phyloP scores from a whole-genome alignment of 2,888 invertebrate genomes.

The Glyphotaelius pellucidus region DNA sequence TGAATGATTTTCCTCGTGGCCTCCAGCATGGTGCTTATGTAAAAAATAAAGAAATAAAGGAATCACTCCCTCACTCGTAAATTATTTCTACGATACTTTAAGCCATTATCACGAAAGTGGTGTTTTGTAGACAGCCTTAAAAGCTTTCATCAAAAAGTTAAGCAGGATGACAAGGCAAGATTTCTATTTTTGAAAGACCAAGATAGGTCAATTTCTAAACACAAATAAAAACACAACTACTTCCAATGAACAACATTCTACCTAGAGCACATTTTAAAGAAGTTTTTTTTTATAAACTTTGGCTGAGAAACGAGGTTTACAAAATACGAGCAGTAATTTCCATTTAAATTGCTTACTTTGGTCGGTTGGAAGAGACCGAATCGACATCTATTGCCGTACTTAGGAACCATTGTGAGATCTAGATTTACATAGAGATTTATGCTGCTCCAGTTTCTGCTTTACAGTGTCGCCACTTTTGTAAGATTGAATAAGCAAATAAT shows the following conservation, averaged over 20 bases:
- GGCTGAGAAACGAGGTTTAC: conserved; percentile 19
- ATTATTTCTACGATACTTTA: no score
- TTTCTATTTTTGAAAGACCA: not conserved
- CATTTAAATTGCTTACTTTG: conserved; percentile 61
- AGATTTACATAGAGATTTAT: conserved; percentile 26
- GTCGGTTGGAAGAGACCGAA: not conserved
- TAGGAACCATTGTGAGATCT: not conserved
- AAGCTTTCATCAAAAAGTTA: not conserved
- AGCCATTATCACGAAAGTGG: not conserved
- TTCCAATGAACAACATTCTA: not conserved
- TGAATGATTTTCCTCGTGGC: no score
- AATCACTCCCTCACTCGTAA: no score
- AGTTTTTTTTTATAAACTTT: not conserved
- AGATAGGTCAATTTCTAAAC: not conserved
- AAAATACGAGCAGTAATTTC: conserved; percentile 60
- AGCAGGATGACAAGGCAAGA: not conserved
- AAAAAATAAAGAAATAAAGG: no score
- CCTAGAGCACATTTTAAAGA: not conserved
- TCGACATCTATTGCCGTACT: not conserved
- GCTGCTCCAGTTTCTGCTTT: not conserved
- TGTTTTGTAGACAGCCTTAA: not conserved
- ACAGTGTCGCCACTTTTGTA: not conserved
- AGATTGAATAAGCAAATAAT: not conserved
- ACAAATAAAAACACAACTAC: not conserved
- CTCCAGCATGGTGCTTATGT: no score